Evolutionary conservation across 2,797 vertebrate genomes (phyloP), one percentile per base, ranked within the genome.

Genomic region (Enoplosus armatus): DNA sequence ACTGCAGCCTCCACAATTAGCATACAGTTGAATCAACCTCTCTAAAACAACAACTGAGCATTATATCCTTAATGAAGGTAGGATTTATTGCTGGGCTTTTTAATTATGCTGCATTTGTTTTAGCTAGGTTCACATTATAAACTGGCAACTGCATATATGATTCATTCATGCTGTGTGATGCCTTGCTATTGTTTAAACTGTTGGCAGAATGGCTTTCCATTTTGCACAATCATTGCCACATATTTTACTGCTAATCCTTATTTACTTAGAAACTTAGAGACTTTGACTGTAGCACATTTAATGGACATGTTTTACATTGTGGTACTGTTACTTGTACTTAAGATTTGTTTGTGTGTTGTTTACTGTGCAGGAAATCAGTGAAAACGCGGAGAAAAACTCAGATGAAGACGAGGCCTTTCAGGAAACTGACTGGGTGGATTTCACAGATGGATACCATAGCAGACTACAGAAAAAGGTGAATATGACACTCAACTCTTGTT

Each of bases 391-490:
- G 75, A 89, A 89, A 63, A 80, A 72, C 76, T 82, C 95, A 1
- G 96, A 96, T 4, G 86, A 88, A 89, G 97, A 97, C 16, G 96
- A 94, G 50, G 92, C 94, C 79, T 97, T 98, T 77, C 89, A 77
- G 85, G 97, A 96, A 81, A 99, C 98, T 6, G 95, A 96, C n/a
- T 99, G 98, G 98, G 75, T 89, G 54, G 97, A 99, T 95, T 89
- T 99, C 80, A 96, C 96, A 61, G 95, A 96, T 63, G 97, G 97
- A 51, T 94, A 94, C 92, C 93, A 87, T 75, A 90, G 90, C 90
- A 97, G 92, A 90, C 93, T 56, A 55, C 93, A 79, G 60, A 96
- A 95, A 89, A 96, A 95, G 95, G 96, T 96, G 64, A 86, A 27
- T 59, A 14, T 76, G 20, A 68, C n/a, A 39, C 33, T n/a, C n/a